Evolutionary conservation across 1,140 invertebrate species (phyloP).

Genomic region (Harpegnathos saltator): DNA sequence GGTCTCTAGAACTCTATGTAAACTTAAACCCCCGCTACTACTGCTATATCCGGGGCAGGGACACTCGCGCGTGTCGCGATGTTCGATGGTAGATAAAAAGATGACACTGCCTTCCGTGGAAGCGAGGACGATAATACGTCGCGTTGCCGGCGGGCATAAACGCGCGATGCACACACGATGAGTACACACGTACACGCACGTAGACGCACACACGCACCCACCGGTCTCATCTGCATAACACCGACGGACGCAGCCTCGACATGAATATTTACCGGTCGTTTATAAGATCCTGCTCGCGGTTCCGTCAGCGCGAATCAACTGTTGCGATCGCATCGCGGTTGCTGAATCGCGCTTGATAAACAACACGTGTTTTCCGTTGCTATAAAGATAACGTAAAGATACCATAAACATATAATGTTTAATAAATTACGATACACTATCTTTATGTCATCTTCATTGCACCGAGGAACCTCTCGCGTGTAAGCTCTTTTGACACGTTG

Average conservation of each 20-base stretch:
- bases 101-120: constrained; percentile 73
- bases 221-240: constrained; percentile 76
- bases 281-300: constrained; percentile 62
- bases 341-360: constrained; percentile 28
- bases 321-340: constrained; percentile 6
- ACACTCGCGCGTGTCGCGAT: constrained; percentile 67
- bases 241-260: constrained; percentile 74
- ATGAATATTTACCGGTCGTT: constrained; percentile 78
- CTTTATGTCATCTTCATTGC: constrained; percentile 6
- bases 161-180: constrained; percentile 48
- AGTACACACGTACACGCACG: constrained; percentile 55
- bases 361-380: constrained; percentile 2
- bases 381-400: too few species aligned
- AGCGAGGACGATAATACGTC: constrained; percentile 58
- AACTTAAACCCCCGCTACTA: constrained; percentile 13
- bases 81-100: constrained; percentile 74
- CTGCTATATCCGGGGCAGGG: constrained; percentile 70
- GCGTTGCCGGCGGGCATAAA: constrained; percentile 58
- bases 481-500: constrained; percentile 16
- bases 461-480: not conserved
- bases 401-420: too few species aligned
- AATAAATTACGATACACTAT: not conserved
- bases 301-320: constrained; percentile 60
- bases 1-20: not conserved
- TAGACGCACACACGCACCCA: constrained; percentile 23